Evolutionary conservation across 2,113 vertebrate species (phyloP).

Genomic region (Triplophysa dalaica): DNA sequence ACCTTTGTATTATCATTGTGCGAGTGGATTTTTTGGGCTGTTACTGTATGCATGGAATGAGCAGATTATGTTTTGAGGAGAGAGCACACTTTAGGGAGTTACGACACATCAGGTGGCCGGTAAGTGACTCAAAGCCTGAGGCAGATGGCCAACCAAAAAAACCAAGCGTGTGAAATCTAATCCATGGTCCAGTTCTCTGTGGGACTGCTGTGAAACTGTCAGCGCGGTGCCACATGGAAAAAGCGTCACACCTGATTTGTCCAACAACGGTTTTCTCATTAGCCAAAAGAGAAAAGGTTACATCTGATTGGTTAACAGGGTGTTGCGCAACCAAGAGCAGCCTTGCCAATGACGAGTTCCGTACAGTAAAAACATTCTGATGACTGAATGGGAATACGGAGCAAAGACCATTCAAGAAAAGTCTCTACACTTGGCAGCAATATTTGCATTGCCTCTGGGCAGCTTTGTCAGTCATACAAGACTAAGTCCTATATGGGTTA

Average conservation of each 20-base stretch:
- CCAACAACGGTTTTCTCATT: background rate
- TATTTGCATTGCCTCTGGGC: no score
- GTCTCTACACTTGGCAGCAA: no score
- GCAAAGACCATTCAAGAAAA: no score
- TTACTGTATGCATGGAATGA: background rate
- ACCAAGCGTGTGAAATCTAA: constrained; percentile 39
- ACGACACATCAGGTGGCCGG: constrained; percentile 46
- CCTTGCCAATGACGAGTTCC: background rate
- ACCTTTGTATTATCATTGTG: no score
- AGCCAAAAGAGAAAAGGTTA: background rate
- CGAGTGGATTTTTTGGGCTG: background rate
- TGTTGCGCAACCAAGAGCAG: background rate
- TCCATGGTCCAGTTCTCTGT: constrained; percentile 43
- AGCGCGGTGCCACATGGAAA: constrained; percentile 30
- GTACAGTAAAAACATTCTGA: background rate
- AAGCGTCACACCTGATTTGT: constrained; percentile 28
- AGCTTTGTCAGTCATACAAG: no score
- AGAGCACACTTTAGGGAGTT: background rate
- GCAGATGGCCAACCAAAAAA: constrained; percentile 49
- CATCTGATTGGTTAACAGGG: background rate
- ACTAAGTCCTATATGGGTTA: no score
- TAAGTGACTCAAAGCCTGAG: constrained; percentile 45
- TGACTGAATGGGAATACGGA: no score
- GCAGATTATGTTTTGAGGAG: constrained; percentile 5
- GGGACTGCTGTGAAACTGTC: constrained; percentile 38